Evolutionary conservation across 2,888 invertebrate species (phyloP).

Genomic region (Tetragonisca angustula): DNA sequence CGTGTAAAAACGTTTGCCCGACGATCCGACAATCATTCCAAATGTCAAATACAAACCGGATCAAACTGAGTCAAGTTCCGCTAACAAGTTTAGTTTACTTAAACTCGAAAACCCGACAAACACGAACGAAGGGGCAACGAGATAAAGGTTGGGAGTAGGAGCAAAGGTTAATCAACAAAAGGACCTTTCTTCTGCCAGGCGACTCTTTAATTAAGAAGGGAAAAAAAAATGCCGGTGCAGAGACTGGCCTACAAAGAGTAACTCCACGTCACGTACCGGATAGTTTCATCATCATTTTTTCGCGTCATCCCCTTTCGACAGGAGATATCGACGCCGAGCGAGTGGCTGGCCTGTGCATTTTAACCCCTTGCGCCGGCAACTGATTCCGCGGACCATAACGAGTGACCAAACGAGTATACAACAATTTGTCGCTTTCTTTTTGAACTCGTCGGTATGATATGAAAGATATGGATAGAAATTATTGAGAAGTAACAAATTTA

Average conservation of each 20-base stretch:
- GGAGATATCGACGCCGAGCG: background rate
- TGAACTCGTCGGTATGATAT: no score
- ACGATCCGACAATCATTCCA: background rate
- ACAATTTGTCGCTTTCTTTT: no score
- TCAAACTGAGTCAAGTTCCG: no score
- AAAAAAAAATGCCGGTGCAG: background rate
- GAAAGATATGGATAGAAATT: no score
- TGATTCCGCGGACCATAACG: no score
- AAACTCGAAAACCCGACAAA: background rate
- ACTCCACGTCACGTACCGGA: constrained; percentile 1
- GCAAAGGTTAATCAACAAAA: constrained; percentile 15
- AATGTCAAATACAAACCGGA: background rate
- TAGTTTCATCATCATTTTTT: constrained; percentile 9
- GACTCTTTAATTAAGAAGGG: constrained; percentile 25
- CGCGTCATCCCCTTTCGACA: constrained; percentile 1
- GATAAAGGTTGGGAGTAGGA: background rate
- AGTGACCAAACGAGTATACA: no score
- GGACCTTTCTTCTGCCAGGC: background rate
- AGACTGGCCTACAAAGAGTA: background rate
- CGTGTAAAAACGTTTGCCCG: no score
- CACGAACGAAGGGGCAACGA: background rate
- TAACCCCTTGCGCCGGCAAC: no score
- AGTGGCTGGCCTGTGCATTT: constrained; percentile 5
- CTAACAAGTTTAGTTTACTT: background rate
- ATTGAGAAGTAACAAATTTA: no score